phyloP scores from a whole-genome alignment of 1,140 invertebrate species.

The Myzus persicae region DNA sequence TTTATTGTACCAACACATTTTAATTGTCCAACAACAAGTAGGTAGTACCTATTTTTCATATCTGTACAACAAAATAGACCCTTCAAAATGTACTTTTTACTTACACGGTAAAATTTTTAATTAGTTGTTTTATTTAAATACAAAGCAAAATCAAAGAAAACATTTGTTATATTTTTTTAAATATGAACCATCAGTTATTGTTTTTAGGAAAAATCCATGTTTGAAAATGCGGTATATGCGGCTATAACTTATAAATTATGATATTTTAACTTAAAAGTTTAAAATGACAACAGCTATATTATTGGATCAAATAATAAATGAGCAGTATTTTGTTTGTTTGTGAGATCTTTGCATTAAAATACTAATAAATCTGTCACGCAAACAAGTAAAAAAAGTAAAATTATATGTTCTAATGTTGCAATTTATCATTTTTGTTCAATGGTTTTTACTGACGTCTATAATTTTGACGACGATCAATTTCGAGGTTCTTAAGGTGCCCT shows the following conservation, averaged over 20 bases:
- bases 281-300: neutral
- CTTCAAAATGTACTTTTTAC: neutral
- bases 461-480: too few species aligned
- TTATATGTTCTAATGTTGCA: too few species aligned
- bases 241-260: neutral
- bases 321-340: neutral
- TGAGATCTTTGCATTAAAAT: neutral
- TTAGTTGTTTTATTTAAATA: neutral
- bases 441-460: too few species aligned
- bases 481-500: too few species aligned
- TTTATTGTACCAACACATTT: neutral
- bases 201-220: neutral
- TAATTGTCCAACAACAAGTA: neutral
- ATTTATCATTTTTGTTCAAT: too few species aligned
- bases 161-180: neutral
- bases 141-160: neutral
- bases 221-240: neutral
- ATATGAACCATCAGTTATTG: neutral
- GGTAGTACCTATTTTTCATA: neutral
- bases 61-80: neutral
- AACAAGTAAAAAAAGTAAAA: too few species aligned
- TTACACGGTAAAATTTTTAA: neutral
- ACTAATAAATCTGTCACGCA: too few species aligned
- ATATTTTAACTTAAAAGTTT: neutral
- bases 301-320: neutral